A percentile compares a stretch with the other conserved stretches of the same genome.
Evolutionary conservation across 2,113 vertebrate genomes (phyloP).

Genomic region (Phylloscopus whistleri): DNA sequence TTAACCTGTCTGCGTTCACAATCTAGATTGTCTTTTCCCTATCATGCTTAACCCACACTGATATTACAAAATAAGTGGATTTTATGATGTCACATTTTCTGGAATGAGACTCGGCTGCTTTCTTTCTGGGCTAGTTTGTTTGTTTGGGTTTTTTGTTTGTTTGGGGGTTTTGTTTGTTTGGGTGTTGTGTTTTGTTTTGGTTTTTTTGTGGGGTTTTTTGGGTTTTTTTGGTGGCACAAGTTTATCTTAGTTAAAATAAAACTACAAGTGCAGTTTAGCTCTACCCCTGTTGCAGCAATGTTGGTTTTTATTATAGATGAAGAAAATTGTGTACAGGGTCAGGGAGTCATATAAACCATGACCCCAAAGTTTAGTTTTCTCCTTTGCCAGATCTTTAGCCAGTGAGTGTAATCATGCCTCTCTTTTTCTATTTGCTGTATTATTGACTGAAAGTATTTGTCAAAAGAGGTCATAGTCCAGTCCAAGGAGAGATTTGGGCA

Average conservation of each 20-base stretch:
- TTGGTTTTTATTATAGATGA: background rate
- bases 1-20: background rate
- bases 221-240: background rate
- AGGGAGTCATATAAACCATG: background rate
- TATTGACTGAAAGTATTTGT: slow-evolving; percentile 30
- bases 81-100: background rate
- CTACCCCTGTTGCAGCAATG: background rate
- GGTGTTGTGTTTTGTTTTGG: no score
- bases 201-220: no score
- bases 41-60: background rate
- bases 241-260: background rate
- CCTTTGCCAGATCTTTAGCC: background rate
- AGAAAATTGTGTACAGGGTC: background rate
- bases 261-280: background rate
- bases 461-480: background rate
- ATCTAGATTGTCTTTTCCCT: background rate
- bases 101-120: background rate
- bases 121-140: background rate
- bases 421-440: background rate
- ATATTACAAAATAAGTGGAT: background rate
- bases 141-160: background rate
- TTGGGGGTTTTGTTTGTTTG: background rate
- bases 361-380: background rate
- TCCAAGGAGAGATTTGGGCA: background rate
- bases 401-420: background rate